These are phyloP conservation scores for Cichlasoma orientale DNA, from an alignment of 2,797 vertebrate genomes.

Conservation along the genomic window DNA sequence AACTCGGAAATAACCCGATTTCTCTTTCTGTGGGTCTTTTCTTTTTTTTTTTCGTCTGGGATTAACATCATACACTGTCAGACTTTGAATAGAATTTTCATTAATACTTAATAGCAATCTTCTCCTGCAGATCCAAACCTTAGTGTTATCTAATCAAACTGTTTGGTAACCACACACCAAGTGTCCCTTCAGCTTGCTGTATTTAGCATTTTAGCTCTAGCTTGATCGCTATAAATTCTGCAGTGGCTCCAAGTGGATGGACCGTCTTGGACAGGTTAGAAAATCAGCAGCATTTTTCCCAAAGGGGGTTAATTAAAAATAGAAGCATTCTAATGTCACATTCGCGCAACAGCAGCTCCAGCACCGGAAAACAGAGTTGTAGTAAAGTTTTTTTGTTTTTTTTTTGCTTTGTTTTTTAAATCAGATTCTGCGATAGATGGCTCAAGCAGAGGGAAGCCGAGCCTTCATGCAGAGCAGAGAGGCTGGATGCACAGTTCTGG, in stretches of 20 bases:
- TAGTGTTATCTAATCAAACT: constrained; percentile 44
- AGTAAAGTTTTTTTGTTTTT: too few relatives aligned
- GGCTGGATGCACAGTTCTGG: constrained; percentile 46
- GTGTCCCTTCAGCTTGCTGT: constrained; percentile 27
- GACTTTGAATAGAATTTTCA: background rate
- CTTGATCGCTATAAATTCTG: constrained; percentile 39
- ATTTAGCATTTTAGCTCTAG: constrained; percentile 49
- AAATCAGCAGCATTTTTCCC: constrained; percentile 62
- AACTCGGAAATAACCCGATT: background rate
- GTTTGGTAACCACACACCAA: constrained; percentile 25
- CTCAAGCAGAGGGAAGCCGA: constrained; percentile 38
- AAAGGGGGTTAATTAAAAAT: constrained; percentile 63
- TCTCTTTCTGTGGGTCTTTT: background rate
- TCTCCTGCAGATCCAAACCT: constrained; percentile 7
- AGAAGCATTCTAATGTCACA: constrained; percentile 4
- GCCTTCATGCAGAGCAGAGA: constrained; percentile 58
- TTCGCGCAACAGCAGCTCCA: constrained; percentile 11
- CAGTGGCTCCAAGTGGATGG: constrained; percentile 39
- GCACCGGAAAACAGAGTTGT: constrained; percentile 16
- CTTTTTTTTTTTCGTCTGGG: background rate
- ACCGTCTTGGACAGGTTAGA: constrained; percentile 52
- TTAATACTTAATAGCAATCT: background rate
- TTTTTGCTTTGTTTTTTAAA: background rate
- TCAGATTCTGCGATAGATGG: constrained; percentile 65
- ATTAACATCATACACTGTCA: background rate